Base-by-base conservation (phyloP, 1,140 invertebrate genomes). In the Hermetia illucens region DNA sequence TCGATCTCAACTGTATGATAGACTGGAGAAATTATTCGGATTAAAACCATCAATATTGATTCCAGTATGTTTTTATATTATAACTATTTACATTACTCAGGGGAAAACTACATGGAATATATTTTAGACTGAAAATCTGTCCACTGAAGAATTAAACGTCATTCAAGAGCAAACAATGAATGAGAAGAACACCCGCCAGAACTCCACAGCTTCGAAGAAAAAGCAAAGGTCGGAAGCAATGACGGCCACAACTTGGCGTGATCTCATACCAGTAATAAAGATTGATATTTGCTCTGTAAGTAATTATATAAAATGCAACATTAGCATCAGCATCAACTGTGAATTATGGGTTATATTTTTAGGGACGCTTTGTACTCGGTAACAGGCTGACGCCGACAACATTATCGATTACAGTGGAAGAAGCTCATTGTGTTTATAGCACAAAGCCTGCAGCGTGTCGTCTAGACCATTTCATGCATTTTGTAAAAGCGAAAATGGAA, bases 191-290 rank as follows among this genome's bases (percentile, higher is more conserved):
- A 64, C 68, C 43, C 58, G 72, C 52, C 52, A 69, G 49, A 41
- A 62, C 54, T 61, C 64, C 29, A 70, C 55, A 35, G 39, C 47
- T 13, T 44, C 47, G 0, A 60, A 70, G 31, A 70, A 72, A 44
- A 73, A 77, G 10, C 76, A 78, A 36, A 65, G 77, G 39, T 75
- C 78, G 2, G 79, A 81, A 50, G 74, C 77, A 4, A 79, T 79
- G 21, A 78, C 82, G 62, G 81, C 81, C 0, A 71, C 82, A 46
- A 89, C 87, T 3, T 96, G 94, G 90, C 71, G 93, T 48, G 90
- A 96, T 68, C 70, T 98, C 33, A 90, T 97, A 53, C 94, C 94
- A 33, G 88, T 95, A 19, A 95, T 96, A 39, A 97, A 96, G 69
- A 68, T 94, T 30, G 91, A 97, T 55, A 75, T 97, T 31, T 84